Evolutionary conservation across 1,140 invertebrate species (phyloP).

Genomic region (Cherax destructor): DNA sequence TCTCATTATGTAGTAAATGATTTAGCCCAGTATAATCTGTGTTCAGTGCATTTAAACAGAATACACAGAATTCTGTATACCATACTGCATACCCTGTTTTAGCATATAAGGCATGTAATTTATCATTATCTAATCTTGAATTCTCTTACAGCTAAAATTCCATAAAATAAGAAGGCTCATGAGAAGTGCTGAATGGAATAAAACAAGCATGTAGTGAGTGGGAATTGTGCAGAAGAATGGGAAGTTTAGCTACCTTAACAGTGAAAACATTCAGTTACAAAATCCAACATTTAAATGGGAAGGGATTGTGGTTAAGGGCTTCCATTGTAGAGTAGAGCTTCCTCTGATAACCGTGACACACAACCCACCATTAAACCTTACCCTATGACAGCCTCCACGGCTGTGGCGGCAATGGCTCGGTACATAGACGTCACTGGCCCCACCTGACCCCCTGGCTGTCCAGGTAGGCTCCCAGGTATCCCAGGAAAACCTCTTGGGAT

Average conservation of each 20-base stretch:
- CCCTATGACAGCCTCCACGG: constrained; percentile 52
- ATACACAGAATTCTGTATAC: background rate
- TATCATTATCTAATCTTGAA: background rate
- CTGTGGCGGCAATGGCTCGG: constrained; percentile 44
- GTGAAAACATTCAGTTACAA: background rate
- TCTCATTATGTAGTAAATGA: background rate
- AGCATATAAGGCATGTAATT: background rate
- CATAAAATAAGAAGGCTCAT: background rate
- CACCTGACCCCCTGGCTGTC: constrained; percentile 23
- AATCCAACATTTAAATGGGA: background rate
- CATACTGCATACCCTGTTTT: background rate
- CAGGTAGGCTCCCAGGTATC: constrained; percentile 30
- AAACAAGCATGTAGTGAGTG: background rate
- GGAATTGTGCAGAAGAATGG: background rate
- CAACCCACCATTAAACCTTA: constrained; percentile 33
- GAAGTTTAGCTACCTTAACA: background rate
- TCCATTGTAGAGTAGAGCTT: background rate
- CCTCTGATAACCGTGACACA: background rate
- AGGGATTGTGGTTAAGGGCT: background rate
- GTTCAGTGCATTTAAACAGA: background rate
- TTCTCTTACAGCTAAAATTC: background rate
- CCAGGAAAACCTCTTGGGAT: constrained; percentile 36
- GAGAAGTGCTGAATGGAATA: background rate
- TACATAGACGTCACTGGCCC: constrained; percentile 35
- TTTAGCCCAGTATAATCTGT: background rate